A percentile compares a stretch with the other conserved stretches of the same genome.
Conservation (phyloP, 2,113 vertebrate species). For the Amphilophus citrinellus region DNA sequence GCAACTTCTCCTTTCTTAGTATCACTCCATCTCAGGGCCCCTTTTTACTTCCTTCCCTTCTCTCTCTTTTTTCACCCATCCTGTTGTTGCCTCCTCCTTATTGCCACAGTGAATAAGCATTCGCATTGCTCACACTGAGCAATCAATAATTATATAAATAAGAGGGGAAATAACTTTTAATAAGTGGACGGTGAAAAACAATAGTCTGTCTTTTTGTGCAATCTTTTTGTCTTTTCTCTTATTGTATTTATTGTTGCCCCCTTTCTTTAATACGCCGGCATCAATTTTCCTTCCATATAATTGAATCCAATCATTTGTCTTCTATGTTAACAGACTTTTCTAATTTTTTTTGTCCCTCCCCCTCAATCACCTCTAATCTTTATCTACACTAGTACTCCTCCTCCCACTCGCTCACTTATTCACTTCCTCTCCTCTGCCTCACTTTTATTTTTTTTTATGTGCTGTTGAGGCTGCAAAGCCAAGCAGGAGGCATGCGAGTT, state of each 20-base stretch:
- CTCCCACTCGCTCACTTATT: neutral
- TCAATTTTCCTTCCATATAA: neutral
- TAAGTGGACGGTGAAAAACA: neutral
- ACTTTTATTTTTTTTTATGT: constrained; percentile 13
- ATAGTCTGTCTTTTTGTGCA: neutral
- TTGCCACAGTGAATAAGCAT: neutral
- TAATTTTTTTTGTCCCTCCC: neutral
- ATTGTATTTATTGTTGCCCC: neutral
- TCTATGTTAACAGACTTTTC: neutral
- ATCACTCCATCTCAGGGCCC: constrained; percentile 57
- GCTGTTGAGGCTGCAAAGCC: constrained; percentile 49
- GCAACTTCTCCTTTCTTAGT: neutral
- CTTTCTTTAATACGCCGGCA: neutral
- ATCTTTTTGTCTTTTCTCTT: neutral
- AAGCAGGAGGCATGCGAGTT: constrained; percentile 51
- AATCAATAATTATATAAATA: constrained; percentile 57
- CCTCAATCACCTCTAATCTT: constrained; percentile 23
- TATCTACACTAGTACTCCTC: neutral
- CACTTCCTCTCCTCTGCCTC: neutral
- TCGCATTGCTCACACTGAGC: constrained; percentile 6
- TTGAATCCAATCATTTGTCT: neutral
- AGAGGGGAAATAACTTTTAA: constrained; percentile 37
- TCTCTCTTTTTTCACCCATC: constrained; percentile 23
- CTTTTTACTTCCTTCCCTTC: constrained; percentile 28
- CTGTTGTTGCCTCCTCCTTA: neutral